phyloP scores from a whole-genome alignment of 2,888 invertebrate genomes.

The Stenodema calcarata region DNA sequence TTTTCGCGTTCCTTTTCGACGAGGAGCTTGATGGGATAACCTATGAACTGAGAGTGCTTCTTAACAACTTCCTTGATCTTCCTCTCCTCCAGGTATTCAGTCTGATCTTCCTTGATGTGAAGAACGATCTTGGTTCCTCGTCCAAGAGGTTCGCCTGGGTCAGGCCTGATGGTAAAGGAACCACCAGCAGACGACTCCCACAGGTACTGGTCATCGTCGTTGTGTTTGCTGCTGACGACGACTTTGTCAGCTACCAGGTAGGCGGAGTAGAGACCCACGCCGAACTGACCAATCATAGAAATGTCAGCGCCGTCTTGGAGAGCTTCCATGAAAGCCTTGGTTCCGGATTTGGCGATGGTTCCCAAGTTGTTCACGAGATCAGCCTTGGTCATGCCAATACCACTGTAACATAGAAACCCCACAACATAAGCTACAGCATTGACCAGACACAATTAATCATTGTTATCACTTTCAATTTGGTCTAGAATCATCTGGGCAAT shows the following conservation, averaged over 20 bases:
- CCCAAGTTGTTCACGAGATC: slow-evolving; percentile 98
- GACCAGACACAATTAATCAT: no score
- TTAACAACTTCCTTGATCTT: slow-evolving; percentile 97
- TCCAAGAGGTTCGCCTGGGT: slow-evolving; percentile 80
- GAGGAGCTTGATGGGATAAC: slow-evolving; percentile 94
- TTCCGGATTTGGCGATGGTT: slow-evolving; percentile 99
- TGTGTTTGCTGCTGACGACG: slow-evolving; percentile 92
- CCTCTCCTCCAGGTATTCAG: slow-evolving; percentile 92
- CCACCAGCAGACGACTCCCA: slow-evolving; percentile 99
- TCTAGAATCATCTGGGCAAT: no score
- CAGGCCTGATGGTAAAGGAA: slow-evolving; percentile 88
- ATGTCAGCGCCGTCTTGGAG: slow-evolving; percentile 98
- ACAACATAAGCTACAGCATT: no score
- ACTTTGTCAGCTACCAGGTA: slow-evolving; percentile 95
- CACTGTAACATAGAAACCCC: slow-evolving; percentile 32
- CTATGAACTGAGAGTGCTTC: slow-evolving; percentile 99
- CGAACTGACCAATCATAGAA: slow-evolving; percentile 99
- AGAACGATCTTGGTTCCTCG: slow-evolving; percentile 95
- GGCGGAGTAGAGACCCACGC: slow-evolving; percentile 99
- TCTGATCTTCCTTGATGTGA: slow-evolving; percentile 94
- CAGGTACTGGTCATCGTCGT: slow-evolving; percentile 96
- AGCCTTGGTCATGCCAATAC: slow-evolving; percentile 85
- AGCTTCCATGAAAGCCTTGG: slow-evolving; percentile 99
- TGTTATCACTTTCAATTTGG: no score
- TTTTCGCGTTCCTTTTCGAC: slow-evolving; percentile 89